Conservation (phyloP, 2,888 invertebrate species). For the Tinea semifulvella region DNA sequence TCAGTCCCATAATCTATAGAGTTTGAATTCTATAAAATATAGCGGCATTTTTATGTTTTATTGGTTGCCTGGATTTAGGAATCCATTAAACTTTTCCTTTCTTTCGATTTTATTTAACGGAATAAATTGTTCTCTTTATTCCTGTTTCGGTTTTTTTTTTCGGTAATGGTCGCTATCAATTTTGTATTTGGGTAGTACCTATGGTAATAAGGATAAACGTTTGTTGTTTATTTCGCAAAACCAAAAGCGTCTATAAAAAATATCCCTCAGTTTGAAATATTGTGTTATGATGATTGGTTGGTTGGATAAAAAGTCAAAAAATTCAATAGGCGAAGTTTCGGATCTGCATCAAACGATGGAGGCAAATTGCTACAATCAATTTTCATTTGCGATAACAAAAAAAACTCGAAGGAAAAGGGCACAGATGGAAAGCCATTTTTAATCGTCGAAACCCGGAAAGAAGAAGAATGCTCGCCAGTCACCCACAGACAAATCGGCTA, state of each 20-base stretch:
- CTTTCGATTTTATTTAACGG: slow-evolving; percentile 58
- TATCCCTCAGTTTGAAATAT: not conserved
- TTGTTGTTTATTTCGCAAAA: not conserved
- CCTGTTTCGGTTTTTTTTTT: slow-evolving; percentile 21
- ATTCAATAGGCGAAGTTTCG: slow-evolving; percentile 36
- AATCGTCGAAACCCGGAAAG: slow-evolving; percentile 48
- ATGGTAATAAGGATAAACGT: slow-evolving; percentile 3
- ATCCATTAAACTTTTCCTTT: slow-evolving; percentile 47
- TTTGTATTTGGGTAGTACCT: slow-evolving; percentile 4
- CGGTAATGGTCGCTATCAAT: slow-evolving; percentile 7
- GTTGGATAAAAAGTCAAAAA: slow-evolving; percentile 18
- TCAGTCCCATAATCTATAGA: slow-evolving; percentile 27
- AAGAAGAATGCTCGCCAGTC: slow-evolving; percentile 50
- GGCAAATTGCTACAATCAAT: slow-evolving; percentile 55
- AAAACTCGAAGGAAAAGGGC: slow-evolving; percentile 28
- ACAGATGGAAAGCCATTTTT: slow-evolving; percentile 49
- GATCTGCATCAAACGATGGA: slow-evolving; percentile 55
- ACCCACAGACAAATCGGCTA: slow-evolving; percentile 55
- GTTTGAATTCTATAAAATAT: slow-evolving; percentile 22
- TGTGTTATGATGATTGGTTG: too few species aligned
- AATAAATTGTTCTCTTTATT: slow-evolving; percentile 45
- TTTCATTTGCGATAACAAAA: slow-evolving; percentile 38
- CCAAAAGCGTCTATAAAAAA: not conserved
- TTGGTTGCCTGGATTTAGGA: slow-evolving; percentile 48
- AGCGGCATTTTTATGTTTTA: slow-evolving; percentile 44